Evolutionary conservation across 2,888 invertebrate genomes (phyloP).

Genomic region (Lordiphosa fenestrarum): DNA sequence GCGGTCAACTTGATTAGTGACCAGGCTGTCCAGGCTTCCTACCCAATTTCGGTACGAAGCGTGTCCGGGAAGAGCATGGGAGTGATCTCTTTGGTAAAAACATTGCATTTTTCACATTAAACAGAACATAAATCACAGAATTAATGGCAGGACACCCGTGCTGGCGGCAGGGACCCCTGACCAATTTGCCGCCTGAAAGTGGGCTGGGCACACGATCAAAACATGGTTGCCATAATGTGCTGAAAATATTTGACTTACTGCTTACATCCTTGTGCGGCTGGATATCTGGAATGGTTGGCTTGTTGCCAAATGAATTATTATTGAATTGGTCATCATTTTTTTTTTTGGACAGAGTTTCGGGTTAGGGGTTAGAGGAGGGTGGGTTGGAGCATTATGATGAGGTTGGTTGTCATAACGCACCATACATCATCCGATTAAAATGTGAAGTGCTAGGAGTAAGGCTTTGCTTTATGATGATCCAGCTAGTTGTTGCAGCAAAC

Average conservation of each 20-base stretch:
- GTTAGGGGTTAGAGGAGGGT: neutral
- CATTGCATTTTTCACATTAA: conserved; percentile 76
- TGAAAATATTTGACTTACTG: conserved; percentile 75
- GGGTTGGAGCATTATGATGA: too few species aligned
- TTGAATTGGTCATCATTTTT: conserved; percentile 42
- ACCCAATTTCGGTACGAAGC: conserved; percentile 32
- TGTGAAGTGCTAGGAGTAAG: neutral
- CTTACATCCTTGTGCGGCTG: conserved; percentile 44
- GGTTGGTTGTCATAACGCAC: conserved; percentile 19
- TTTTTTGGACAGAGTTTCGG: neutral
- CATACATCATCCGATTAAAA: conserved; percentile 26
- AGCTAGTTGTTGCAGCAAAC: too few species aligned
- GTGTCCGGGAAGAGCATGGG: conserved; percentile 58
- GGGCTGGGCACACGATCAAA: conserved; percentile 75
- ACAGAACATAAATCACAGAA: conserved; percentile 78
- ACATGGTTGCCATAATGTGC: conserved; percentile 67
- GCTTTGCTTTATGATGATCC: neutral
- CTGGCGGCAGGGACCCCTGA: conserved; percentile 44
- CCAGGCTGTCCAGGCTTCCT: conserved; percentile 24
- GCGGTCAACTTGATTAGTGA: conserved; percentile 78
- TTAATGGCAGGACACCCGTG: conserved; percentile 61
- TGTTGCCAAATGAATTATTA: conserved; percentile 63
- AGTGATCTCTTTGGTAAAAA: conserved; percentile 78
- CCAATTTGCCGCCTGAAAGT: conserved; percentile 47
- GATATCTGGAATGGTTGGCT: neutral